A percentile compares a stretch with the other conserved stretches of the same genome.
These are phyloP conservation scores for Pristionchus maxplancki DNA, from an alignment of 2,888 invertebrate genomes.

Conservation along the genomic window DNA sequence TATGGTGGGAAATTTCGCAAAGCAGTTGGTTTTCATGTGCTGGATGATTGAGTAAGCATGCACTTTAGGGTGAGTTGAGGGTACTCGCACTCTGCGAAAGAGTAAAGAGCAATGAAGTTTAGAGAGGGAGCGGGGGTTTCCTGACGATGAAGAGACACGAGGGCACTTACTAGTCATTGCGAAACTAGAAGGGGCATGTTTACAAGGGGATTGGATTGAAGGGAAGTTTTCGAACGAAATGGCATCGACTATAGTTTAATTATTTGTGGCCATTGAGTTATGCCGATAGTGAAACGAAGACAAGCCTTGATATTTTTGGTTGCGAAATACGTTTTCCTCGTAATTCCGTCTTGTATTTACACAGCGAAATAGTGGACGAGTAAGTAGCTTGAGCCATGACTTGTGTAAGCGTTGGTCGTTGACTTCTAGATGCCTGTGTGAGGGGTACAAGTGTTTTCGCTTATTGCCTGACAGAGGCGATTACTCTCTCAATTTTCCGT, in stretches of 20 bases:
- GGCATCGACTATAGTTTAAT: no score
- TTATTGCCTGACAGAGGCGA: neutral
- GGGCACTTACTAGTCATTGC: slow-evolving; percentile 93
- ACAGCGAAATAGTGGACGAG: no score
- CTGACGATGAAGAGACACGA: slow-evolving; percentile 84
- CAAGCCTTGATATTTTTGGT: no score
- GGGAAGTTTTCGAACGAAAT: slow-evolving; percentile 86
- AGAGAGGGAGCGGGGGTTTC: neutral
- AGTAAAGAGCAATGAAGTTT: neutral
- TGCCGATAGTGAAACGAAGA: no score
- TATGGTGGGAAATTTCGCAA: neutral
- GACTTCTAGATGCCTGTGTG: neutral
- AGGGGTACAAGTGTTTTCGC: neutral
- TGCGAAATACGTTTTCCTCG: no score
- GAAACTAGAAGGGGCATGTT: slow-evolving; percentile 83
- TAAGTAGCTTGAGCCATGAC: no score
- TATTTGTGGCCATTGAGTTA: no score
- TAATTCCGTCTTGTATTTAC: no score
- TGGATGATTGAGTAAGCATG: neutral
- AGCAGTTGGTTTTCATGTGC: neutral
- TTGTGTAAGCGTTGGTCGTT: no score
- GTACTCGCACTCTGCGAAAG: neutral
- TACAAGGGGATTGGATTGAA: slow-evolving; percentile 56
- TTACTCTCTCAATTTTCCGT: neutral
- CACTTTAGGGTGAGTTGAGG: neutral